Evolutionary conservation across 2,113 vertebrate species (phyloP).

Genomic region (Rhinolophus ferrumequinum): DNA sequence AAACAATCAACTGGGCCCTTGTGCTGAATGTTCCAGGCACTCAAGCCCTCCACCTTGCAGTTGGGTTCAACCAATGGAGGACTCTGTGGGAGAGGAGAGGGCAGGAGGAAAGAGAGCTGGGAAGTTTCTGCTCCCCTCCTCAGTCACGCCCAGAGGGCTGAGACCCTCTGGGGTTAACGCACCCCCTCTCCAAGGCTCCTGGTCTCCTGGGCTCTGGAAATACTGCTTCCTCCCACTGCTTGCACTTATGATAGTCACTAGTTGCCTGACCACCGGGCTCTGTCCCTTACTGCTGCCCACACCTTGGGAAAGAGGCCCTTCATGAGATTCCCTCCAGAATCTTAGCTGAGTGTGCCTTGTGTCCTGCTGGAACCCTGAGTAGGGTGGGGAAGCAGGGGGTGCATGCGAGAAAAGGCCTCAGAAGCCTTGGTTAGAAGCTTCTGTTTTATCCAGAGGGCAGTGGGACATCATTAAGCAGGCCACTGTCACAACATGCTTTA

Average conservation of each 20-base stretch:
- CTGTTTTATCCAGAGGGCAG: background rate
- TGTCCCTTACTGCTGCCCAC: background rate
- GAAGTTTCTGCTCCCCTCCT: rapidly evolving
- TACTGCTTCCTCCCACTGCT: background rate
- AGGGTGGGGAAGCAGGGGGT: rapidly evolving
- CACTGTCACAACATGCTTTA: background rate
- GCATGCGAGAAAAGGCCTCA: background rate
- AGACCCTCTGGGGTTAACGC: background rate
- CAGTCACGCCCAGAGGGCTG: rapidly evolving
- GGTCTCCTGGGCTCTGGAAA: background rate
- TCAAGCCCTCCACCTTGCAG: background rate
- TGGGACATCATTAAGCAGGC: background rate
- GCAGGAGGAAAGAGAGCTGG: rapidly evolving
- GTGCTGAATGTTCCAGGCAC: background rate
- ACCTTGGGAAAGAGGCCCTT: background rate
- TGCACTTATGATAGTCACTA: background rate
- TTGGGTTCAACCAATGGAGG: background rate
- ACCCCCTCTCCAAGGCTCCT: background rate
- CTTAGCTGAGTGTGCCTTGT: rapidly evolving
- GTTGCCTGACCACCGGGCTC: background rate
- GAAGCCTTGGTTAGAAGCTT: background rate
- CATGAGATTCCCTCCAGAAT: background rate
- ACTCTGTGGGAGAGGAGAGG: background rate
- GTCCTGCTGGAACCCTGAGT: background rate
- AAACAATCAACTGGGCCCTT: too few relatives aligned